Base-by-base conservation (phyloP, 2,888 invertebrate genomes). In the Drosophila pegasa region DNA sequence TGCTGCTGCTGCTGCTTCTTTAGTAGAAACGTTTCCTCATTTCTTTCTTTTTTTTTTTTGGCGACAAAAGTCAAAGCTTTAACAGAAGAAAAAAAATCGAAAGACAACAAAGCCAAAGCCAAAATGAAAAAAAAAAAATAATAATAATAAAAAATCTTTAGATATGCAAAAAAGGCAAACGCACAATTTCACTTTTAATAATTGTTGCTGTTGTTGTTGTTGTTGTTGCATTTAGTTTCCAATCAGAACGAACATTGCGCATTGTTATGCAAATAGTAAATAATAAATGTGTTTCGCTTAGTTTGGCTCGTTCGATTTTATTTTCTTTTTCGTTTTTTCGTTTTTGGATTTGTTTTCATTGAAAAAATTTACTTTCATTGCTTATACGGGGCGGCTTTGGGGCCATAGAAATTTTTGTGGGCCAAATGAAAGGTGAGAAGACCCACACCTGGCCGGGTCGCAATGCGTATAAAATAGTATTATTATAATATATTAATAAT, bases 311-410 rank as follows among this genome's bases (percentile, higher is more conserved):
- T 38, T 51, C 18, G 18, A 18, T 52, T 60, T 56, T 16, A 22
- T 41, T 57, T n/a, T n/a, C n/a, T n/a, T n/a, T n/a, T n/a, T n/a
- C n/a, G n/a, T n/a, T n/a, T n/a, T 33, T 47, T 9, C 5, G 12
- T 38, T n/a, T 54, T 71, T 63, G 51, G 60, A 54, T 71, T 73
- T 58, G 72, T 66, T 85, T 89, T 87, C 86, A 77, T 87, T 78
- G 25, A 63, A 88, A 81, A 79, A 68, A 89, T 87, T 75, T 85
- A 85, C 87, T 87, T 87, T 87, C 89, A 73, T 87, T 89, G 71
- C 87, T 57, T 75, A 67, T 78, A 75, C 52, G 87, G 85, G 31
- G 31, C 50, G n/a, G n/a, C n/a, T n/a, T 60, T 68, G 55, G 35
- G 71, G 69, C 35, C 55, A 59, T 66, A 86, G 69, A 79, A 85